Base-by-base conservation (phyloP, 2,797 vertebrate genomes). In the Lepilemur septentrionalis region DNA sequence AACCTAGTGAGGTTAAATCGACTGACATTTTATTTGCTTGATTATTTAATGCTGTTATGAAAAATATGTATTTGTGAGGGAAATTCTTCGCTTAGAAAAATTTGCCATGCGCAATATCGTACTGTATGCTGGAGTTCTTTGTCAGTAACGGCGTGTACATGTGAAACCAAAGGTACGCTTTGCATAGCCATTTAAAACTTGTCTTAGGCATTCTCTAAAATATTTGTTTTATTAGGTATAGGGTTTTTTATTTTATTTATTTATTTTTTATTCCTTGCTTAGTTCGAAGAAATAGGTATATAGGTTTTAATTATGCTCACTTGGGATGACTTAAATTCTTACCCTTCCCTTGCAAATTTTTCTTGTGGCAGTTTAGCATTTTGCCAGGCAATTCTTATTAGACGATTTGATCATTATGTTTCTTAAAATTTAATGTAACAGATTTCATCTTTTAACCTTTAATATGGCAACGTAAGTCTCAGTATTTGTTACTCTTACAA, bases 341-440 rank as follows among this genome's bases (percentile, higher is more conserved):
- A 32, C 13, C 38, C 17, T 2, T 4, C 32, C 48, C 20, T 25
- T 18, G 17, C 30, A 81, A 76, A 1, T 70, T 91, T 78, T 95
- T 94, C 50, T 88, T 75, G 67, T 90, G 6, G 20, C 41, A 87
- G 55, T 65, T 91, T 65, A 79, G 22, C 75, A 86, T 94, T 94
- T 96, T 93, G 28, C 50, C 50, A 25, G 38, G 13, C 20, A 90
- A 1, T 89, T 78, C 78, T 84, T 94, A 80, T 41, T 93, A 59
- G 75, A 81, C 38, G 80, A 25, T 89, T 92, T 92, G 13, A 83
- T 95, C 63, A 93, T 41, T 50, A 65, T 41, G 12, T 28, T 85
- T 93, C 76, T 96, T 96, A 96, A 96, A 91, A 91, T 78, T 65
- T 83, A 95, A 91, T 89, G 38, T 1, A 2, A n/a, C 14, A 95